Conservation (phyloP, 2,888 invertebrate genomes). For the Argynnis bischoffii region DNA sequence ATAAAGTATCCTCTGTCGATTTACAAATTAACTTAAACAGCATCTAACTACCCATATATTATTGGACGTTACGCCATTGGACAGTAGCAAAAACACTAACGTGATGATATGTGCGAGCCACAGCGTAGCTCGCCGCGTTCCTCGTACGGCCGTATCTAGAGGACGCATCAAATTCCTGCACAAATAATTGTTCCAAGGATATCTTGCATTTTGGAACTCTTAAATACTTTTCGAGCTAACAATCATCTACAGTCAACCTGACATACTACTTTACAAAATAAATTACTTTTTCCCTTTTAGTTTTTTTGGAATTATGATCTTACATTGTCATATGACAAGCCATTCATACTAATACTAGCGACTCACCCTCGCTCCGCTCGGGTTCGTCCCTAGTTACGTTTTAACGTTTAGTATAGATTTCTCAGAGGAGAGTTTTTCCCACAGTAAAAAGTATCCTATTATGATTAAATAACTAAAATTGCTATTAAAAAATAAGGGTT, state of each 20-base stretch:
- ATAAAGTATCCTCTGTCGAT: too few species aligned
- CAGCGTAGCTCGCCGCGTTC: slow-evolving; percentile 14
- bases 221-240: slow-evolving; percentile 4
- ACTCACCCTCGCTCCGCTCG: too few species aligned
- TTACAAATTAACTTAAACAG: not conserved
- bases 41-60: slow-evolving; percentile 7
- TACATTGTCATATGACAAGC: too few species aligned
- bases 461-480: too few species aligned
- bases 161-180: slow-evolving; percentile 29
- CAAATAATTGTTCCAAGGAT: slow-evolving; percentile 27
- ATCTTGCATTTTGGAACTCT: slow-evolving; percentile 25
- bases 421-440: too few species aligned
- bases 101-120: slow-evolving; percentile 17
- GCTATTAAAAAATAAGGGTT: too few species aligned
- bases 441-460: too few species aligned
- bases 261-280: slow-evolving; percentile 7
- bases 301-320: not conserved
- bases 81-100: slow-evolving; percentile 18
- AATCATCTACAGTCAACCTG: not conserved
- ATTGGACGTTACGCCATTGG: slow-evolving; percentile 3
- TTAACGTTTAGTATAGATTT: too few species aligned
- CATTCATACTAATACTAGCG: too few species aligned
- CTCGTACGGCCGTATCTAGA: slow-evolving; percentile 30
- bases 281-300: not conserved
- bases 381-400: too few species aligned